phyloP scores from a whole-genome alignment of 1,140 invertebrate species.

The Thaumetopoea pityocampa region DNA sequence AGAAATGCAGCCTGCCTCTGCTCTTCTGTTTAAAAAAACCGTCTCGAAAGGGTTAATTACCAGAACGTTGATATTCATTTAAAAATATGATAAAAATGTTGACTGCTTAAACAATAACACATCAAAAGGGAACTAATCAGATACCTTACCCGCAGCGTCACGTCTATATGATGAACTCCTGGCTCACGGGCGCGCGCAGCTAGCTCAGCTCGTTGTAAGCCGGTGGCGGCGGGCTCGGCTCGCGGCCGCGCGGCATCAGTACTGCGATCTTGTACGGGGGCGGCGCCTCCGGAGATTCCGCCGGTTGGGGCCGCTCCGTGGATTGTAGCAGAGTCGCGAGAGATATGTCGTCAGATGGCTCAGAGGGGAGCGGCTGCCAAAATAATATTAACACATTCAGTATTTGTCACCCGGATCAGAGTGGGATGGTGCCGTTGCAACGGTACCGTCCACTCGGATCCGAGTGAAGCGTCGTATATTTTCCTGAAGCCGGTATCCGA shows the following conservation, averaged over 20 bases:
- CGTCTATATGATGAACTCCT: conserved; percentile 42
- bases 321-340: conserved; percentile 28
- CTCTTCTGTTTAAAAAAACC: too few species aligned
- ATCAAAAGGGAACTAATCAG: too few species aligned
- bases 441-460: too few species aligned
- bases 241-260: conserved; percentile 74
- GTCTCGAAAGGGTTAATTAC: too few species aligned
- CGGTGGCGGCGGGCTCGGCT: conserved; percentile 77
- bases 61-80: too few species aligned
- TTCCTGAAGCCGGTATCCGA: too few species aligned
- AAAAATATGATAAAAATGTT: too few species aligned
- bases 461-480: too few species aligned
- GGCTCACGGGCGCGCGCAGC: conserved; percentile 32
- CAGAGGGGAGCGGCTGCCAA: conserved; percentile 23
- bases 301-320: conserved; percentile 15
- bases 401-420: too few species aligned
- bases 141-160: conserved; percentile 12
- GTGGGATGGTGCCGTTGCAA: too few species aligned
- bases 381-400: background rate
- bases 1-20: too few species aligned
- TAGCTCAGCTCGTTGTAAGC: conserved; percentile 81
- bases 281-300: conserved; percentile 52
- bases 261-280: conserved; percentile 83
- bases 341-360: conserved; percentile 40
- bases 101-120: too few species aligned